These are phyloP conservation scores for Pungitius pungitius DNA, from an alignment of 2,113 vertebrate species.

Conservation along the genomic window DNA sequence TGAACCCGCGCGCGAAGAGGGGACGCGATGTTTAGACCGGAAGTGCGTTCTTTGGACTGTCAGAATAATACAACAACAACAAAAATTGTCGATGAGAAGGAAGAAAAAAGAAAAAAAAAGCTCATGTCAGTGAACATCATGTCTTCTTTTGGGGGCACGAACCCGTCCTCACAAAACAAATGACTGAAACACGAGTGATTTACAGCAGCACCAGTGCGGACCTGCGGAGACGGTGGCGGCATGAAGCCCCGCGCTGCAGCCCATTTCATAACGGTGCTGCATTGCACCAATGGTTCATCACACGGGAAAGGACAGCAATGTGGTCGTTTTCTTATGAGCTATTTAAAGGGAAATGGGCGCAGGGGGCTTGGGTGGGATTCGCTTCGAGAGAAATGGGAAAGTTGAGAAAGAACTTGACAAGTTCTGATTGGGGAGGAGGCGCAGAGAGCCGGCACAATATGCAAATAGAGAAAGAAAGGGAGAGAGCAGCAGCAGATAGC, in stretches of 20 bases:
- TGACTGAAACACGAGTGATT: not conserved
- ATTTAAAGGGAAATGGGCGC: conserved; percentile 27
- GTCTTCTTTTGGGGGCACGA: not conserved
- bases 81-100: not conserved
- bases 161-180: not conserved
- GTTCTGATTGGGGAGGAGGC: not conserved
- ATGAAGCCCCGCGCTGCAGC: conserved; percentile 35
- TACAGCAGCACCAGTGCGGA: not conserved
- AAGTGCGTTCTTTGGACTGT: not conserved
- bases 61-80: conserved; percentile 44
- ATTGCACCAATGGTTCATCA: conserved; percentile 60
- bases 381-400: not conserved
- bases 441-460: not conserved
- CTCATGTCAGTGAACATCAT: not conserved
- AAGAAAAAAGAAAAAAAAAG: not conserved
- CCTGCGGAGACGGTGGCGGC: too few species aligned
- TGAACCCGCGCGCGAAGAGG: not conserved
- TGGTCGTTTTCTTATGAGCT: conserved; percentile 24
- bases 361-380: conserved; percentile 6
- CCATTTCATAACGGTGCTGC: conserved; percentile 67
- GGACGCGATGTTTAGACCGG: not conserved
- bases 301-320: conserved; percentile 37
- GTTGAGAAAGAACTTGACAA: conserved; percentile 1
- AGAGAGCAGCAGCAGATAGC: not conserved
- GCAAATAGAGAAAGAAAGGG: not conserved